Percentiles rank a stretch among this genome's conserved stretches.
These are phyloP conservation scores for Tanypteryx hageni DNA, from an alignment of 2,888 invertebrate species.

Conservation along the genomic window DNA sequence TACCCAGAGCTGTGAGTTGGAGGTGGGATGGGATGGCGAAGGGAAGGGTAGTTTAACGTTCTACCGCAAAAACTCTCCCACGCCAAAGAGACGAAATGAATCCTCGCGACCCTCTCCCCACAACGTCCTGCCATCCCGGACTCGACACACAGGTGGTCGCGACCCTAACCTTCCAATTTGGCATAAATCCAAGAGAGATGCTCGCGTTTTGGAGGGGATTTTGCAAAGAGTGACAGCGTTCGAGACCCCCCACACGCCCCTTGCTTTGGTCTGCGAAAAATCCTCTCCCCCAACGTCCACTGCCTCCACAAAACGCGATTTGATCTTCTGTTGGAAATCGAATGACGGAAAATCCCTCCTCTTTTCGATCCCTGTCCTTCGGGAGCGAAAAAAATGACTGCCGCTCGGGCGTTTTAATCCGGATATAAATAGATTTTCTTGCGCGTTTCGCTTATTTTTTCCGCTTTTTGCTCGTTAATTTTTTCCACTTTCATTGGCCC, in stretches of 20 bases:
- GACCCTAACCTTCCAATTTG: background rate
- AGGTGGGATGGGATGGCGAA: background rate
- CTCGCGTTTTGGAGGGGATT: constrained; percentile 12
- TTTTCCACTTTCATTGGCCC: background rate
- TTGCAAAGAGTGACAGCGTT: constrained; percentile 4
- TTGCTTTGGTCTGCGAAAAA: background rate
- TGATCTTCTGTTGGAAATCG: background rate
- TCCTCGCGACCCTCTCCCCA: background rate
- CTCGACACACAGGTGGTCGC: constrained; percentile 18
- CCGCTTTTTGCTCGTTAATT: constrained; percentile 19
- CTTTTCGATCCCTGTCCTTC: background rate
- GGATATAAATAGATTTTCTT: background rate
- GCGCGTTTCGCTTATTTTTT: constrained; percentile 9
- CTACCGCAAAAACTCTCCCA: background rate
- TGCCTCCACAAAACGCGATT: background rate
- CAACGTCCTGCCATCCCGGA: background rate
- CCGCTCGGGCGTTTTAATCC: background rate
- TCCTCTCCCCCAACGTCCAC: background rate
- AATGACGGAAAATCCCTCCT: background rate
- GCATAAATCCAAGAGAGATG: constrained; percentile 20
- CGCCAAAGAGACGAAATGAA: background rate
- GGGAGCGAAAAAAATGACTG: background rate
- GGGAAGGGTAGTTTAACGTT: background rate
- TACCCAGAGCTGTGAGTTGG: background rate
- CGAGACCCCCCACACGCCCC: background rate